Evolutionary conservation across 2,888 invertebrate species (phyloP).

Genomic region (Phoronis australis): DNA sequence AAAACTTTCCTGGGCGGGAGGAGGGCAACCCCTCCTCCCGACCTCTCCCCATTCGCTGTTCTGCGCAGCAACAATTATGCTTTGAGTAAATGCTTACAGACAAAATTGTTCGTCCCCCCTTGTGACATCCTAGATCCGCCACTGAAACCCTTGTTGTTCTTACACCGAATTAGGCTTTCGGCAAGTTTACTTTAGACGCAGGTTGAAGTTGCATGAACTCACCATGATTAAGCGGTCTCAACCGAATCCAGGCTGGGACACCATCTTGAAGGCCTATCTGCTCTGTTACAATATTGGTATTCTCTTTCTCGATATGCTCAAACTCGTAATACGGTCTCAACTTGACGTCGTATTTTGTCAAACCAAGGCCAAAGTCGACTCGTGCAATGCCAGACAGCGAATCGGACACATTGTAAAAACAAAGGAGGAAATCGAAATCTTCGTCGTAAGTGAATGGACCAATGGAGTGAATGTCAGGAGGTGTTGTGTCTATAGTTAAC

Average conservation of each 20-base stretch:
- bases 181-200: too few species aligned
- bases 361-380: conserved; percentile 25
- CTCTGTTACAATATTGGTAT: background rate
- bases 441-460: conserved; percentile 31
- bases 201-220: background rate
- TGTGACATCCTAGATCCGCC: too few species aligned
- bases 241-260: conserved; percentile 29
- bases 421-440: conserved; percentile 16
- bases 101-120: too few species aligned
- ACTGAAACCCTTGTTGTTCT: too few species aligned
- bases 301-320: background rate
- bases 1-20: too few species aligned
- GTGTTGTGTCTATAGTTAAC: conserved; percentile 26
- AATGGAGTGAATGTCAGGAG: conserved; percentile 28
- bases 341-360: conserved; percentile 16
- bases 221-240: conserved; percentile 31
- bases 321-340: conserved; percentile 21
- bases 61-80: too few species aligned
- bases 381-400: conserved; percentile 25
- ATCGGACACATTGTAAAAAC: conserved; percentile 27
- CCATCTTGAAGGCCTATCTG: conserved; percentile 20
- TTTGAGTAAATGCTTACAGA: too few species aligned
- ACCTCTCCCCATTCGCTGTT: too few species aligned
- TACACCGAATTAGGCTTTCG: too few species aligned
- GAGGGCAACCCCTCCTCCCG: too few species aligned